Base-by-base conservation (phyloP, 1,140 invertebrate species). In the Drosophila serrata region DNA sequence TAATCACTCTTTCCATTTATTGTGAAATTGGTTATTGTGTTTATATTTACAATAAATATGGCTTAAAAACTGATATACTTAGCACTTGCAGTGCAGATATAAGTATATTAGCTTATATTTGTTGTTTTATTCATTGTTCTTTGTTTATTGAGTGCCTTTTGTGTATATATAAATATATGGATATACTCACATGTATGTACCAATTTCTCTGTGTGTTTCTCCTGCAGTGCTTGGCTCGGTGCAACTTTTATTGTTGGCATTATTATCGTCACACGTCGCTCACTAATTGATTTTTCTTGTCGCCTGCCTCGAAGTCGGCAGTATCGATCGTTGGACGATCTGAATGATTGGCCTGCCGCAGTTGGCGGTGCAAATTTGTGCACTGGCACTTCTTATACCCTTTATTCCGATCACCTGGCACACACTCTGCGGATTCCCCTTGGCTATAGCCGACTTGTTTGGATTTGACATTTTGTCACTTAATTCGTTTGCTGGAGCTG, bases 231-330 rank as follows among this genome's bases (percentile, higher is more conserved):
- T 60, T 42, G 65, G 51, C 43, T 53, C 43, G 55, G 53, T 76
- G 85, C 81, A 79, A 85, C 79, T 91, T 91, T 86, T 90, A 90
- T 90, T 86, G 85, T 90, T 90, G 79, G 82, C 81, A 87, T 81
- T 90, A 92, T 92, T 92, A 91, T 92, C 91, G 91, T 91, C 91
- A 92, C 58, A 92, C 82, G 91, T 92, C 91, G 85, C 79, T 92
- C 91, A 81, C 91, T 92, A 92, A 92, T 92, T 92, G 91, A 92
- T 92, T 92, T 92, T 92, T 90, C 91, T 88, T 92, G 91, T 92
- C 90, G 91, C 82, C 82, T 91, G 90, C 82, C 82, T 81, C 75
- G 81, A 62, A 59, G 75, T 57, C 35, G 12, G 63, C 73, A 63
- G 43, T 43, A 42, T 58, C 62, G 77, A 78, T 82, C 79, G 74